A percentile compares a stretch with the other conserved stretches of the same genome.
Conservation (phyloP, 2,888 invertebrate species). For the Nesidiocoris tenuis region DNA sequence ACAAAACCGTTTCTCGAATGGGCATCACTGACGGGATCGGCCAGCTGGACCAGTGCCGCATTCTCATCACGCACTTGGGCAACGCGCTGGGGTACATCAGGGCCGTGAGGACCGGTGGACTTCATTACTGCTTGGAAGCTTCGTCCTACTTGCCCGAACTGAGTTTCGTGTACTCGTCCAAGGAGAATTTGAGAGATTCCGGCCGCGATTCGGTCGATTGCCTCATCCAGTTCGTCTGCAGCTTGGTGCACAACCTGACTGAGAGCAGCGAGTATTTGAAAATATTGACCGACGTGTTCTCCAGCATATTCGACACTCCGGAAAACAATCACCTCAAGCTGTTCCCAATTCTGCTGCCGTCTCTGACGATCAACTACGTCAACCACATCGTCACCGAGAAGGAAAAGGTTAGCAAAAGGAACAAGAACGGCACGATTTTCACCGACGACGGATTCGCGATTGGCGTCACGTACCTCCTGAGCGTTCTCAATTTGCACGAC, state of each 20-base stretch:
- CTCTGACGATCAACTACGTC: slow-evolving; percentile 89
- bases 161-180: slow-evolving; percentile 64
- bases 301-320: slow-evolving; percentile 59
- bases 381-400: slow-evolving; percentile 90
- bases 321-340: slow-evolving; percentile 70
- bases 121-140: slow-evolving; percentile 88
- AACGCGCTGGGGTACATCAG: slow-evolving; percentile 96
- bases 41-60: slow-evolving; percentile 89
- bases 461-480: slow-evolving; percentile 88
- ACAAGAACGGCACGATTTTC: slow-evolving; percentile 82
- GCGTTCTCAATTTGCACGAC: slow-evolving; percentile 79
- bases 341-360: slow-evolving; percentile 91
- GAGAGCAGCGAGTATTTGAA: slow-evolving; percentile 87
- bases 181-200: slow-evolving; percentile 62
- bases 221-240: slow-evolving; percentile 74
- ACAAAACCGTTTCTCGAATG: slow-evolving; percentile 83
- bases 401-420: slow-evolving; percentile 84
- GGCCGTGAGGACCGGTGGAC: slow-evolving; percentile 88
- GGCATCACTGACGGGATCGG: slow-evolving; percentile 81
- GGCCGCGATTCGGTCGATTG: slow-evolving; percentile 68
- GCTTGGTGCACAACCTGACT: slow-evolving; percentile 78
- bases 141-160: slow-evolving; percentile 85
- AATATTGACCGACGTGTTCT: slow-evolving; percentile 70
- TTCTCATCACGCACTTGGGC: slow-evolving; percentile 85
- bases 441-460: slow-evolving; percentile 98